Base-by-base conservation (phyloP, 2,797 vertebrate species). In the Chiloscyllium punctatum region DNA sequence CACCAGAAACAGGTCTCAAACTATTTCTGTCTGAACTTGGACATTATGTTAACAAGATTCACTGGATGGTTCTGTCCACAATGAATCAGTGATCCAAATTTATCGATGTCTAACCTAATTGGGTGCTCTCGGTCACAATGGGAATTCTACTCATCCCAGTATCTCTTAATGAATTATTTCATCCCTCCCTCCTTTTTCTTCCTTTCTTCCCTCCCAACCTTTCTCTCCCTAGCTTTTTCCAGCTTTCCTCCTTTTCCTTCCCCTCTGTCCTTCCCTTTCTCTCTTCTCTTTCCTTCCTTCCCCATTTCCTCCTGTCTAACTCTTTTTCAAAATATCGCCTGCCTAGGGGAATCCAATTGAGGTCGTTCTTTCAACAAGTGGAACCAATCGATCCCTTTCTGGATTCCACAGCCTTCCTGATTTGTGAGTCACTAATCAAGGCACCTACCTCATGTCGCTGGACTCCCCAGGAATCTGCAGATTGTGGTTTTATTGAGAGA, bases 261-360 rank as follows among this genome's bases (percentile, higher is more conserved):
- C 23, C 74, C 51, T 48, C 37, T 53, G 1, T 33, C 74, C 1
- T 53, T 21, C 30, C 27, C 8, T 30, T 33, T 21, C 51, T 95
- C 94, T n/a, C 30, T 51, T 1, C 4, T 96, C 95, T 95, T 90
- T 96, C 94, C 95, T 96, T 95, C 33, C 33, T 51, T 79, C 57
- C 8, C 42, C 30, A 27, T 21, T 30, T 68, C 94, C 95, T 86
- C 51, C 94, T 96, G 51, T 96, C 95, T 79, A 90, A 68, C 94
- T 33, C 96, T 82, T 0, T 30, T 8, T 82, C 30, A 21, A 95
- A 96, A 48, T 48, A 86, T 30, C 95, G 96, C 90, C 72, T 2
- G 27, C 30, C 27, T 42, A 95, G 48, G 74, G 82, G 5, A n/a
- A 62, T 66, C n/a, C 51, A 92, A 90, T 95, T 25, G 0, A 0